Evolutionary conservation across 1,140 invertebrate species (phyloP).

Genomic region (Drosophila mauritiana): DNA sequence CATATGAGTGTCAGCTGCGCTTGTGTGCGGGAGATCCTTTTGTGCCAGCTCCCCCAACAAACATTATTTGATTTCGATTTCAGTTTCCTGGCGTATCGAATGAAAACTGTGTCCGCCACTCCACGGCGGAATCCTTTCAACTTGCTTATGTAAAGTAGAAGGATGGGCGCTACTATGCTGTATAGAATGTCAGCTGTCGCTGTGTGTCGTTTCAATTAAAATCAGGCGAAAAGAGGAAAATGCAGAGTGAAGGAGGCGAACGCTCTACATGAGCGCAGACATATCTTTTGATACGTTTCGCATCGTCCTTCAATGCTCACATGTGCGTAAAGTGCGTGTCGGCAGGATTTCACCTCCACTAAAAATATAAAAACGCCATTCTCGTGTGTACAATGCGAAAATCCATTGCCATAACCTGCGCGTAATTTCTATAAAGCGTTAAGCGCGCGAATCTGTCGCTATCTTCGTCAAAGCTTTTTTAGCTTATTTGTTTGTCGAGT

Average conservation of each 20-base stretch:
- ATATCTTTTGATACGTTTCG: conserved; percentile 36
- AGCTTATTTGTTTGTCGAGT: conserved; percentile 27
- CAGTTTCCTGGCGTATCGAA: conserved; percentile 56
- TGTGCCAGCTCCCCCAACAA: conserved; percentile 27
- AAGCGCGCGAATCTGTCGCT: conserved; percentile 44
- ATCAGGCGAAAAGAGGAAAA: conserved; percentile 54
- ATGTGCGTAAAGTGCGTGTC: conserved; percentile 61
- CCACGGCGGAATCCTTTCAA: conserved; percentile 58
- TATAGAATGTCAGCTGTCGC: conserved; percentile 57
- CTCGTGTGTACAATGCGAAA: conserved; percentile 32
- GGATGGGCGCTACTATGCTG: background rate
- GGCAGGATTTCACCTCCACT: conserved; percentile 12
- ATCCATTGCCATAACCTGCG: conserved; percentile 57
- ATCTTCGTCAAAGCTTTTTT: conserved; percentile 4
- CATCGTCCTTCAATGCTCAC: conserved; percentile 55
- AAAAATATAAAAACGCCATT: conserved; percentile 40
- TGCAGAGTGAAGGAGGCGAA: background rate
- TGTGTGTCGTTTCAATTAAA: conserved; percentile 70
- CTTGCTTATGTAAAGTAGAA: conserved; percentile 47
- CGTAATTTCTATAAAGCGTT: conserved; percentile 60
- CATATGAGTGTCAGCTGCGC: conserved; percentile 38
- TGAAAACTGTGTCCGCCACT: conserved; percentile 52
- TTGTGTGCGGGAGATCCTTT: conserved; percentile 47
- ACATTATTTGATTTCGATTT: conserved; percentile 68
- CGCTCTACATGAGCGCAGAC: conserved; percentile 13